Percentiles rank a stretch among this genome's conserved stretches.
phyloP scores from a whole-genome alignment of 2,797 vertebrate genomes.

The Nyctalus aviator region DNA sequence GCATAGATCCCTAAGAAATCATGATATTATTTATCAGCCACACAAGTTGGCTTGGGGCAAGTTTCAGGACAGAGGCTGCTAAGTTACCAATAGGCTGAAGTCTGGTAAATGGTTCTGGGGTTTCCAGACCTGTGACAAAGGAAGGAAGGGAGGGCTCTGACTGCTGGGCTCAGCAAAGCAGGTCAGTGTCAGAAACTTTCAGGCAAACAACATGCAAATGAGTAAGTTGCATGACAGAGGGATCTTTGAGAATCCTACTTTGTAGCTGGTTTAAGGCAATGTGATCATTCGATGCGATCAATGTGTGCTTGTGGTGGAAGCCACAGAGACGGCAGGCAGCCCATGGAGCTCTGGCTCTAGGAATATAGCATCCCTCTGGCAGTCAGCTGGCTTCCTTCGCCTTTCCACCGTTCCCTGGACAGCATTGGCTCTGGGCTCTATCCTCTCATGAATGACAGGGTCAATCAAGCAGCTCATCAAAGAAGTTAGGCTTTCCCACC shows the following conservation, averaged over 20 bases:
- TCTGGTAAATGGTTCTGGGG: background rate
- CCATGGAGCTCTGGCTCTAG: background rate
- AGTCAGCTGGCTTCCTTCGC: background rate
- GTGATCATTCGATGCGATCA: background rate
- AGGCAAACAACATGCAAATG: background rate
- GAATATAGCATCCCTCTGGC: background rate
- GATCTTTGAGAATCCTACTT: background rate
- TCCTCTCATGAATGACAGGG: background rate
- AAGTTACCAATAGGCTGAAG: conserved; percentile 42
- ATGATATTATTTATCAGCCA: conserved; percentile 73
- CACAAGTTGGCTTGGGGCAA: conserved; percentile 55
- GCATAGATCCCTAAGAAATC: conserved; percentile 73
- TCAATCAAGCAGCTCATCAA: conserved; percentile 59
- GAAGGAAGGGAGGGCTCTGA: conserved; percentile 59
- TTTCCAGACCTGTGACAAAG: conserved; percentile 68
- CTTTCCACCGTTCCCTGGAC: background rate
- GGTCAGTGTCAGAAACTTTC: conserved; percentile 27
- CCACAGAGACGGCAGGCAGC: background rate
- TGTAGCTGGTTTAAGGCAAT: background rate
- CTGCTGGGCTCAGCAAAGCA: conserved; percentile 12
- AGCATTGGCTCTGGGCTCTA: conserved; percentile 66
- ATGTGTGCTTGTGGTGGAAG: conserved; percentile 68
- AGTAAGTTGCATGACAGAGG: background rate
- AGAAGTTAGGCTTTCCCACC: conserved; percentile 71
- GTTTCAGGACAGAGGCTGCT: conserved; percentile 26